Evolutionary conservation across 2,797 vertebrate species (phyloP).

Genomic region (Chloroceryle amazona): DNA sequence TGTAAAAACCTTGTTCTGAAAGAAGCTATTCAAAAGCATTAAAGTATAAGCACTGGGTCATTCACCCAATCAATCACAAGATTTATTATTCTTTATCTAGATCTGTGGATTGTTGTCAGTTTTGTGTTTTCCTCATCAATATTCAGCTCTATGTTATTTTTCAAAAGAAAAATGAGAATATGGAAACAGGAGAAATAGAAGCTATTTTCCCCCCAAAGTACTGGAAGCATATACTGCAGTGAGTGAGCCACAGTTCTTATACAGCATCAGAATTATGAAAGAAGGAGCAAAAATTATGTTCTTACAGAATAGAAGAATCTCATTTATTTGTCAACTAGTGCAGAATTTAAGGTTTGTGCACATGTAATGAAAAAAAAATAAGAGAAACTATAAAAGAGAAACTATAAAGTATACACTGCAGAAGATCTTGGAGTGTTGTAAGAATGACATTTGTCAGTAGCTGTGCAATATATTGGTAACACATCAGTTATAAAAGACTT

Average conservation of each 20-base stretch:
- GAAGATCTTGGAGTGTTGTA: background rate
- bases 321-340: background rate
- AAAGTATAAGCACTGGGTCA: background rate
- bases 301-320: background rate
- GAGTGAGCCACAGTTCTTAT: accelerated
- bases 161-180: background rate
- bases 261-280: background rate
- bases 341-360: background rate
- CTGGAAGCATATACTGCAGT: background rate
- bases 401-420: background rate
- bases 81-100: background rate
- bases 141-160: background rate
- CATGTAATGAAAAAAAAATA: background rate
- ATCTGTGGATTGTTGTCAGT: background rate
- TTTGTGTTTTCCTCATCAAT: background rate
- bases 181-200: background rate
- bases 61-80: background rate
- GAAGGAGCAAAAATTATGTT: background rate
- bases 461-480: background rate
- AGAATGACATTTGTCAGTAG: background rate
- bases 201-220: background rate
- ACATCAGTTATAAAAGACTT: background rate
- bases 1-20: background rate
- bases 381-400: background rate
- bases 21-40: background rate